Evolutionary conservation across 1,140 invertebrate genomes (phyloP), one percentile per base, ranked within the genome.

Genomic region (Cardiocondyla obscurior): DNA sequence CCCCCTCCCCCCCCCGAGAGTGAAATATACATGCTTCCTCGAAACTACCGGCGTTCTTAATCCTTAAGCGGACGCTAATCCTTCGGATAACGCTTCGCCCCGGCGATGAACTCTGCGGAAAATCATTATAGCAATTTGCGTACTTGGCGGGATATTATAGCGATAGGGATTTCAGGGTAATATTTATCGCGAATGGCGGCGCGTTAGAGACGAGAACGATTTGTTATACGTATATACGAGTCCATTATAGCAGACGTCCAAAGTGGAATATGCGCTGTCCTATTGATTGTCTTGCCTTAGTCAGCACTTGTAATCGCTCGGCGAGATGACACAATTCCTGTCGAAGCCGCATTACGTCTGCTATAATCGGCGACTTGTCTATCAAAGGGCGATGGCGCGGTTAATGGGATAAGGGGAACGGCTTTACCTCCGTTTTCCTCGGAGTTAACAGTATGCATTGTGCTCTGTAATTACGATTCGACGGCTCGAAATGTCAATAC

Each of bases 371-470:
- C 46, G 74, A 67, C 62, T 79, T 69, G 74, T 76, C 73, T 76
- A 51, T 65, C 74, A 79, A 69, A 79, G 62, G 46, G 62, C 62
- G 74, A 55, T 60, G 65, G 77, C 28, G 65, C 67, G 53, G 39
- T 81, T 81, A 81, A 81, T 81, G 77, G 77, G 65, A 81, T 58
- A 81, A 58, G 51, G 36, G 69, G 51, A n/a, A 30, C 19, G 33
- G 67, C 67, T 77, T 62, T 51, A 51, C 77, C 58, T 82, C 81
- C 57, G 76, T 82, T 82, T 76, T 76, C 55, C 39, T 30, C 44
- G 55, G 28, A 62, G 81, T 74, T 62, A 82, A 82, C 70, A 76
- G 57, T 76, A 60, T 44, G 70, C 57, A 82, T 82, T 82, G 58
- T 62, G n/a, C 19, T 14, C 55, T 8, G 70, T 74, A 74, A 74